Conservation (phyloP, 2,888 invertebrate genomes). For the Uloborus plumipes region DNA sequence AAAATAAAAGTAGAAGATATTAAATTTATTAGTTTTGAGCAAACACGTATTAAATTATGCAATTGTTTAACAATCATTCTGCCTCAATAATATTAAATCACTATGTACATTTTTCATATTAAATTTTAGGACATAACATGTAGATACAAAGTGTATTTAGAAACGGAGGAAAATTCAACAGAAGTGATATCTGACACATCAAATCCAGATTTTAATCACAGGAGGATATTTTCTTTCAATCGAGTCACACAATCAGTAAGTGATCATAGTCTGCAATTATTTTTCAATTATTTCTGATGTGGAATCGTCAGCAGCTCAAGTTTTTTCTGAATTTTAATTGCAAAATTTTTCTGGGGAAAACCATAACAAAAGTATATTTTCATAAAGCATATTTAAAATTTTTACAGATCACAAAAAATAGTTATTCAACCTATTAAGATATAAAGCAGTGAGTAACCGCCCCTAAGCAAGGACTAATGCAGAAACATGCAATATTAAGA, state of each 20-base stretch:
- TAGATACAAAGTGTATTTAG: slow-evolving; percentile 74
- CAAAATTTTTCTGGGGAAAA: no score
- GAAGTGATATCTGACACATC: slow-evolving; percentile 70
- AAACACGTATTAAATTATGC: no score
- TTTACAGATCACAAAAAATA: no score
- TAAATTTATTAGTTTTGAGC: no score
- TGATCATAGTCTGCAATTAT: background rate
- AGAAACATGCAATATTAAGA: no score
- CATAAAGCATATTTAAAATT: no score
- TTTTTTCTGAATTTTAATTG: background rate
- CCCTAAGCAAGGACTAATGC: no score
- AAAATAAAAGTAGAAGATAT: no score
- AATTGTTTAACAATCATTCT: background rate
- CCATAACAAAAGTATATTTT: no score
- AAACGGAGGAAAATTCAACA: slow-evolving; percentile 72
- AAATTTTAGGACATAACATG: slow-evolving; percentile 71
- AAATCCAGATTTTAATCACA: slow-evolving; percentile 74
- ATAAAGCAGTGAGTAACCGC: no score
- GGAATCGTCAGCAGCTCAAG: background rate
- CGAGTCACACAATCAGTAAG: slow-evolving; percentile 69
- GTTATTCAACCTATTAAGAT: no score
- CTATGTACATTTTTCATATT: slow-evolving; percentile 1
- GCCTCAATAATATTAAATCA: no score
- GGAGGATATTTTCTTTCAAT: slow-evolving; percentile 72
- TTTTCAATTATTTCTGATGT: background rate